A percentile compares a stretch with the other conserved stretches of the same genome.
phyloP scores from a whole-genome alignment of 2,797 vertebrate species.

The Adrianichthys oophorus region DNA sequence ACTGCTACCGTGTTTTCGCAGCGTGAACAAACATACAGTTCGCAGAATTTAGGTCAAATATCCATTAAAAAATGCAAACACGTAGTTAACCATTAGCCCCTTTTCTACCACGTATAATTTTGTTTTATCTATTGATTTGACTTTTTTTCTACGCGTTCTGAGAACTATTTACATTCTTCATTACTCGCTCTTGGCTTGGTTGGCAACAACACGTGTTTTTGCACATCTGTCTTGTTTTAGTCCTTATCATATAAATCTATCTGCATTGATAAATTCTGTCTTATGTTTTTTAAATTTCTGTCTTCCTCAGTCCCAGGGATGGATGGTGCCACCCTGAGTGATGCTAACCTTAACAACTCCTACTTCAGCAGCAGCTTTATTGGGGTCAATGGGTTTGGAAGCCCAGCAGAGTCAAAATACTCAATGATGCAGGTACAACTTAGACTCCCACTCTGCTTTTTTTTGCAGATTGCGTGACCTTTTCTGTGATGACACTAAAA shows the following conservation, averaged over 20 bases:
- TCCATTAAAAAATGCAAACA: neutral
- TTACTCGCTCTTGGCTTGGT: slow-evolving; percentile 35
- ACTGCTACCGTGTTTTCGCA: slow-evolving; percentile 14
- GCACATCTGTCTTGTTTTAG: neutral
- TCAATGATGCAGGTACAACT: slow-evolving; percentile 95
- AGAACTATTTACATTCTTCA: slow-evolving; percentile 46
- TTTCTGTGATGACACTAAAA: too few relatives aligned
- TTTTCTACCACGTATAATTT: neutral
- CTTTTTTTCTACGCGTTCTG: slow-evolving; percentile 1
- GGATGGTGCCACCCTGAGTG: slow-evolving; percentile 88
- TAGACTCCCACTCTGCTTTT: too few relatives aligned
- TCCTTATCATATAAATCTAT: neutral
- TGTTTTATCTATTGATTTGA: neutral
- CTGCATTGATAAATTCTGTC: neutral
- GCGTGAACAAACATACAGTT: slow-evolving; percentile 33
- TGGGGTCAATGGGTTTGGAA: slow-evolving; percentile 98
- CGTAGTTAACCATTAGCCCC: too few relatives aligned
- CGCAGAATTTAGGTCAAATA: neutral
- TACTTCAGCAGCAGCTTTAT: slow-evolving; percentile 99
- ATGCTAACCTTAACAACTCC: slow-evolving; percentile 95
- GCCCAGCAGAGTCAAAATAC: slow-evolving; percentile 94
- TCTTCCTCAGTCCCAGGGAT: slow-evolving; percentile 89
- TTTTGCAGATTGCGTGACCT: too few relatives aligned
- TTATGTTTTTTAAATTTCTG: slow-evolving; percentile 4
- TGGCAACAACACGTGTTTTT: slow-evolving; percentile 7